Evolutionary conservation across 2,113 vertebrate species (phyloP).

Genomic region (Naja naja): DNA sequence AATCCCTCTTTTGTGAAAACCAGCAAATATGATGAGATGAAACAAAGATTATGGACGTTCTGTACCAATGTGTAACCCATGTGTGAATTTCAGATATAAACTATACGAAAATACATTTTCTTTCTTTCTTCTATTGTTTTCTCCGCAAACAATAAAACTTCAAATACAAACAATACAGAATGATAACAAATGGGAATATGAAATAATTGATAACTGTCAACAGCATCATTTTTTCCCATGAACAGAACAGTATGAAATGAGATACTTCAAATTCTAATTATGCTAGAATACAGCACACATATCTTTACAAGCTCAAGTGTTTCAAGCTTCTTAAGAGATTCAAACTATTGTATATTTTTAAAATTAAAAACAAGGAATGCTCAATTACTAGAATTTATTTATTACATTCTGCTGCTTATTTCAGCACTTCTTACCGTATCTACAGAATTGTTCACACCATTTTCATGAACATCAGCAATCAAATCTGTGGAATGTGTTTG

Average conservation of each 20-base stretch:
- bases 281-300: background rate
- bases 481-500: constrained; percentile 67
- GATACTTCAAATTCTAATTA: background rate
- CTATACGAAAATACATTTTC: background rate
- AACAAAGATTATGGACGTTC: background rate
- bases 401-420: background rate
- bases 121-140: background rate
- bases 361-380: constrained; percentile 16
- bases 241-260: background rate
- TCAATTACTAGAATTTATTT: background rate
- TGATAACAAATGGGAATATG: background rate
- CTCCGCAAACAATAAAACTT: background rate
- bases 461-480: constrained; percentile 38
- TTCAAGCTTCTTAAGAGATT: background rate
- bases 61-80: background rate
- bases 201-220: background rate
- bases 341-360: background rate
- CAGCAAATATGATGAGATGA: background rate
- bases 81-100: background rate
- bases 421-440: constrained; percentile 24
- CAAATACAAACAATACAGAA: background rate
- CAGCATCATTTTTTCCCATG: background rate
- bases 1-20: background rate
- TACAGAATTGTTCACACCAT: constrained; percentile 20
- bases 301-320: background rate